A percentile compares a stretch with the other conserved stretches of the same genome.
Evolutionary conservation across 2,113 vertebrate genomes (phyloP).

Genomic region (Cranoglanis bouderius): DNA sequence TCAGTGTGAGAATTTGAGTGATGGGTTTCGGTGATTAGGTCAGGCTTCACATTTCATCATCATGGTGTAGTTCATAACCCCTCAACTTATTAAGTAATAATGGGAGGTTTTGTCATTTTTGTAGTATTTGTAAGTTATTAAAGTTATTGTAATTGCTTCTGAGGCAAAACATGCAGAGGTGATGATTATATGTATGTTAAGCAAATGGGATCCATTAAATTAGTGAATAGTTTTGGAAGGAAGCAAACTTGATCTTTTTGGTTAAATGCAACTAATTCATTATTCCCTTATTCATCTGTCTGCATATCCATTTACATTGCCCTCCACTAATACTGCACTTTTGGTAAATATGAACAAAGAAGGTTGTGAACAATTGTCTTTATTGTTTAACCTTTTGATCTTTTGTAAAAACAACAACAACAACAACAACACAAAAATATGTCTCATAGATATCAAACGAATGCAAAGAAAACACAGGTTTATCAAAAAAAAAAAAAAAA

Average conservation of each 20-base stretch:
- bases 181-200: neutral
- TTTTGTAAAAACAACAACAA: no score
- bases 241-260: neutral
- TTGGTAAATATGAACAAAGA: no score
- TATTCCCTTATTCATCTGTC: neutral
- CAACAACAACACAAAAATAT: no score
- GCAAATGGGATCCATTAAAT: neutral
- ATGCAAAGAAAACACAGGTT: no score
- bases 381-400: no score
- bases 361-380: no score
- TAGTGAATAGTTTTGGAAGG: neutral
- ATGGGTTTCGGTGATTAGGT: conserved; percentile 40
- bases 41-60: conserved; percentile 40
- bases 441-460: no score
- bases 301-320: neutral
- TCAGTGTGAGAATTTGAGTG: conserved; percentile 34
- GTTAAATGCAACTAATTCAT: neutral
- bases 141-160: neutral
- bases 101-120: conserved; percentile 24
- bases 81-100: conserved; percentile 47
- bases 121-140: neutral
- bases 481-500: no score
- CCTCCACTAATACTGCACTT: no score
- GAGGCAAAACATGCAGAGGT: neutral
- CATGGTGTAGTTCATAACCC: conserved; percentile 44